Base-by-base conservation (phyloP, 2,888 invertebrate genomes). In the Endotricha flammealis region DNA sequence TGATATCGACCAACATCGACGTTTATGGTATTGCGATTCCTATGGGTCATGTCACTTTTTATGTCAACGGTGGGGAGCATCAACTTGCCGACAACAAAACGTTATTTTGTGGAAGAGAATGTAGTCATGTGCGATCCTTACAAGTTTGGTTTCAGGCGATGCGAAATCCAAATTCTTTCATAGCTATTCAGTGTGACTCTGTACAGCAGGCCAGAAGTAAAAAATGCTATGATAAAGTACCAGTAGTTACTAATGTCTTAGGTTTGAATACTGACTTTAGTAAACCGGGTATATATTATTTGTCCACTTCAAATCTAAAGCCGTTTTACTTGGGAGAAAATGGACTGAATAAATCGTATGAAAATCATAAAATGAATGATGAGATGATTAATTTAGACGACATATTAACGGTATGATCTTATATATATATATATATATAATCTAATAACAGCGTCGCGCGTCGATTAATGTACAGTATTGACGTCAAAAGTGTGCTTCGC, bases 251-350 rank as follows among this genome's bases (percentile, higher is more conserved):
- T 0, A 66, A 58, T 13, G 9, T 54, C 1, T 23, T 64, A 17
- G 63, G 60, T 0, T 32, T 52, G 1, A 53, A 60, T 0, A 53
- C 45, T 70, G n/a, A n/a, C n/a, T n/a, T n/a, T n/a, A n/a, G n/a
- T n/a, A n/a, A n/a, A n/a, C n/a, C n/a, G n/a, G n/a, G 69, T 0
- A 59, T 70, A 22, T 70, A 54, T 36, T 64, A 57, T 30, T 36
- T 71, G 4, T 39, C 57, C 0, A 64, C 65, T 0, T 36, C 22
- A 2, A 41, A 54, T 14, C 31, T 11, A 1, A 63, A 50, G 30
- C 72, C 71, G 0, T 73, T 55, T 37, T 60, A 44, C 44, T 40
- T 71, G 29, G 67, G 62, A 0, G 35, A 50, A 25, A 52, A 53
- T 12, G 71, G 71, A 1, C 10, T 67, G 3, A 47, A 48, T 29